Evolutionary conservation across 2,888 invertebrate genomes (phyloP).

Genomic region (Agriopis marginaria): DNA sequence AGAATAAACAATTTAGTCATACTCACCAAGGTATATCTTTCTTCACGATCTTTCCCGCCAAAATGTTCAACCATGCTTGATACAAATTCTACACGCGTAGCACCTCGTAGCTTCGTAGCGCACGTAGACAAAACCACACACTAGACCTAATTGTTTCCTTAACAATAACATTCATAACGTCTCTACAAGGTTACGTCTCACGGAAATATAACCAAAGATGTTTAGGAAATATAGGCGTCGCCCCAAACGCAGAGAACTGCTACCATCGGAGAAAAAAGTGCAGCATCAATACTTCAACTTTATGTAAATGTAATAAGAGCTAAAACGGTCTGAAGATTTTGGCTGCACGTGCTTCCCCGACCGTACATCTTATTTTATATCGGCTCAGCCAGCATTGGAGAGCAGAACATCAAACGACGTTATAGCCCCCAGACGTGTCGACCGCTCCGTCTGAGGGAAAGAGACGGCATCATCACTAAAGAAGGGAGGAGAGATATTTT

Average conservation of each 20-base stretch:
- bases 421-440: conserved; percentile 85
- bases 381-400: conserved; percentile 84
- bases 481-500: conserved; percentile 69
- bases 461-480: conserved; percentile 67
- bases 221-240: conserved; percentile 86
- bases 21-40: conserved; percentile 10
- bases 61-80: neutral
- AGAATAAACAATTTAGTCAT: conserved; percentile 16
- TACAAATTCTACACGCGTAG: conserved; percentile 14
- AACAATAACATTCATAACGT: conserved; percentile 44
- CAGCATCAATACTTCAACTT: conserved; percentile 25
- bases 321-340: conserved; percentile 20
- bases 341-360: conserved; percentile 40
- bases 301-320: conserved; percentile 17
- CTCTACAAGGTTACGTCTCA: conserved; percentile 76
- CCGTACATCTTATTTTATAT: conserved; percentile 83
- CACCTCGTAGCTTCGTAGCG: conserved; percentile 38
- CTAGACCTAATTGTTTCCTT: conserved; percentile 33
- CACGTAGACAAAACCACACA: conserved; percentile 34
- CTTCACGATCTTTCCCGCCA: conserved; percentile 2
- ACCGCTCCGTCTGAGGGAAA: conserved; percentile 66
- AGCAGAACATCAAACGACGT: conserved; percentile 86
- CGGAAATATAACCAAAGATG: conserved; percentile 82
- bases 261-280: conserved; percentile 37
- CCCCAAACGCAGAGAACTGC: conserved; percentile 76